Evolutionary conservation across 2,797 vertebrate species (phyloP).

Genomic region (Galago senegalensis): DNA sequence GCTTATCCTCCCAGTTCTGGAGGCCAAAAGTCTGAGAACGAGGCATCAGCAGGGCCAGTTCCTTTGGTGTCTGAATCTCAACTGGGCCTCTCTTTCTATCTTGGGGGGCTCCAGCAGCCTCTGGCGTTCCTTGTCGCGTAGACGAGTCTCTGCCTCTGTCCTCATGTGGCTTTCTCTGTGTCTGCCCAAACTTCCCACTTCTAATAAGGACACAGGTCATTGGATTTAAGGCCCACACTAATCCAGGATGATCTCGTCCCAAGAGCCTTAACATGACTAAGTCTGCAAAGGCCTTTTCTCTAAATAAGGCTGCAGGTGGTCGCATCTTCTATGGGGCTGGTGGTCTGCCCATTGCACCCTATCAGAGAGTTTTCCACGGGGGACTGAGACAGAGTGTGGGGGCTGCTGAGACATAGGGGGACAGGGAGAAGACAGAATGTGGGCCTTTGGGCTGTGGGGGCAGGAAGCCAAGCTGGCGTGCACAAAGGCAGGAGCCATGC

Average conservation of each 20-base stretch:
- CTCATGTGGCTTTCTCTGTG: accelerated
- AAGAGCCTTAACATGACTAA: background rate
- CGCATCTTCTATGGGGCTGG: accelerated
- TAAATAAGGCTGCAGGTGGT: background rate
- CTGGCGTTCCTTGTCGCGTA: accelerated
- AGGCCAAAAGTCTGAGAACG: background rate
- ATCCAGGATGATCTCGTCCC: background rate
- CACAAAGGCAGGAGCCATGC: background rate
- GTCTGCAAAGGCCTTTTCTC: background rate
- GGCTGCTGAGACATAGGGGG: background rate
- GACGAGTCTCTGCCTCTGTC: accelerated
- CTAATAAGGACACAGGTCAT: background rate
- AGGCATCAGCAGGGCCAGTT: background rate
- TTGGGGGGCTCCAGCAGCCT: accelerated
- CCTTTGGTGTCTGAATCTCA: background rate
- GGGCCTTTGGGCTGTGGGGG: accelerated
- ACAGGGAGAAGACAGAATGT: background rate
- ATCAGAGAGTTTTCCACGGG: background rate
- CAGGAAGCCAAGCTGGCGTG: background rate
- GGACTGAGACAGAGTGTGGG: background rate
- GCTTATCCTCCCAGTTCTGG: background rate
- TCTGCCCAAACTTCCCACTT: background rate
- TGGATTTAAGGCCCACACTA: background rate
- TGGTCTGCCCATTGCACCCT: accelerated
- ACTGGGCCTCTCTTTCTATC: background rate